These are phyloP conservation scores for Apaloderma vittatum DNA, from an alignment of 2,113 vertebrate species.

Conservation along the genomic window DNA sequence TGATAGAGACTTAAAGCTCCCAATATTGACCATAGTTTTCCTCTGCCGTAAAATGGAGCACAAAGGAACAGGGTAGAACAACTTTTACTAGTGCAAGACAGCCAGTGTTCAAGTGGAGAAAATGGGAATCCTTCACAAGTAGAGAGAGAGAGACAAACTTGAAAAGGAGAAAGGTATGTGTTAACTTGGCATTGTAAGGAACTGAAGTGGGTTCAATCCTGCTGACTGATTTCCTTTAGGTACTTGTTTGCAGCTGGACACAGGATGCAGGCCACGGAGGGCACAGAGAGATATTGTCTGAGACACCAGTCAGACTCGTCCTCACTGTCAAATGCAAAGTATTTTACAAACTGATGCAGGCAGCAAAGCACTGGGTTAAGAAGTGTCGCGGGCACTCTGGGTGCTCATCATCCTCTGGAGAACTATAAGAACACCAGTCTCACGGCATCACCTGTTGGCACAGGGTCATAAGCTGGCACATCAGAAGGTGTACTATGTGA, in stretches of 20 bases:
- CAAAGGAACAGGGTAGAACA: not conserved
- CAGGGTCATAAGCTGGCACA: not conserved
- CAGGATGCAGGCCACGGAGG: fast-evolving
- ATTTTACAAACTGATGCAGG: not conserved
- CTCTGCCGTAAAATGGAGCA: not conserved
- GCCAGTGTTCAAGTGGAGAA: not conserved
- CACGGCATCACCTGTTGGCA: not conserved
- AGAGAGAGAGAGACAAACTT: not conserved
- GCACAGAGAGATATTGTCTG: fast-evolving
- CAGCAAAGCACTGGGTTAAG: not conserved
- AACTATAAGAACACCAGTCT: not conserved
- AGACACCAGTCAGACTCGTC: not conserved
- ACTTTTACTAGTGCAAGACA: not conserved
- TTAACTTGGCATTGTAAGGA: not conserved
- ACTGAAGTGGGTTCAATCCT: not conserved
- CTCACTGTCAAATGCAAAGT: fast-evolving
- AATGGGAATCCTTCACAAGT: fast-evolving
- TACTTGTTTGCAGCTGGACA: not conserved
- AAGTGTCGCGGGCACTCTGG: not conserved
- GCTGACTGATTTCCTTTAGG: not conserved
- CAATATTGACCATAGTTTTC: not conserved
- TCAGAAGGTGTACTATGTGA: fast-evolving
- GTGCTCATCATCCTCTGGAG: not conserved
- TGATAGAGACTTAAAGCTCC: not conserved
- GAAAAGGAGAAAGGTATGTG: fast-evolving